phyloP scores from a whole-genome alignment of 2,797 vertebrate genomes.

The Lagocephalus sceleratus region DNA sequence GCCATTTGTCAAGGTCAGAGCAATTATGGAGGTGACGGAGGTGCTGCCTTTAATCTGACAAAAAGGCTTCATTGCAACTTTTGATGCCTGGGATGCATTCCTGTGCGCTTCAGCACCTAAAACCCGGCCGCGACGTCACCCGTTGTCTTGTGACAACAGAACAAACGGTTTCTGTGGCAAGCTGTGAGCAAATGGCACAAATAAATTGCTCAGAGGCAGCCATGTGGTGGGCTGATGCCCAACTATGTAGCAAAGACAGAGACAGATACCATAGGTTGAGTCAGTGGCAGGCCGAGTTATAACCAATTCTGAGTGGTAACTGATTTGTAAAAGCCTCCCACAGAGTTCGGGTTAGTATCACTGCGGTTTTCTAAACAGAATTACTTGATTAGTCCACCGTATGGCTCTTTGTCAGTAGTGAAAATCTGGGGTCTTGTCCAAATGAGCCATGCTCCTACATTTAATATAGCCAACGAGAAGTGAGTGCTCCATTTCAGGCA shows the following conservation, averaged over 20 bases:
- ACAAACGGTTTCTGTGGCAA: constrained; percentile 27
- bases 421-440: constrained; percentile 20
- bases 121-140: constrained; percentile 13
- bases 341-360: constrained; percentile 25
- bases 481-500: constrained; percentile 27
- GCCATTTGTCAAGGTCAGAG: constrained; percentile 40
- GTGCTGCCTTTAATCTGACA: constrained; percentile 35
- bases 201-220: constrained; percentile 33
- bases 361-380: constrained; percentile 16
- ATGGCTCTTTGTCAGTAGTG: constrained; percentile 17
- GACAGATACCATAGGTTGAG: constrained; percentile 32
- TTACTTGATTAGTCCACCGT: constrained; percentile 21
- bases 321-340: neutral
- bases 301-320: constrained; percentile 20
- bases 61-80: constrained; percentile 33
- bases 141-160: constrained; percentile 35
- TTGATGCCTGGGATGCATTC: constrained; percentile 10
- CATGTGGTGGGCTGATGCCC: constrained; percentile 34
- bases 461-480: constrained; percentile 26
- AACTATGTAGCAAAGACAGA: constrained; percentile 19
- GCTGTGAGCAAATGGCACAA: constrained; percentile 31
- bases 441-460: constrained; percentile 33
- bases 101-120: constrained; percentile 10
- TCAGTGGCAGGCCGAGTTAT: constrained; percentile 35
- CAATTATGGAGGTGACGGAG: constrained; percentile 27